Conservation (phyloP, 2,797 vertebrate species). For the Eupleurogrammus muticus region DNA sequence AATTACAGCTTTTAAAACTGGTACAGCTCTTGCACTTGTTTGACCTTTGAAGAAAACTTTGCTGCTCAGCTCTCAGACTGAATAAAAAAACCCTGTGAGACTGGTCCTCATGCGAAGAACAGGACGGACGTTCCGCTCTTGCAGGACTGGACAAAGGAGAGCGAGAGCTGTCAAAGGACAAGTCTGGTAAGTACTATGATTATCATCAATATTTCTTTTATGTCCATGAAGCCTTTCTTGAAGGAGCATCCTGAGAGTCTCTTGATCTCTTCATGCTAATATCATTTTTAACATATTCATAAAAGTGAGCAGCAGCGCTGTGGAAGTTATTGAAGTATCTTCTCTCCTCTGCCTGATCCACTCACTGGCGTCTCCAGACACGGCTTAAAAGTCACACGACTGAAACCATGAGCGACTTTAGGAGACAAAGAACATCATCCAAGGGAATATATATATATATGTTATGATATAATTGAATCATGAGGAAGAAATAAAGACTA, state of each 20-base stretch:
- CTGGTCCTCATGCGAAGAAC: constrained; percentile 14
- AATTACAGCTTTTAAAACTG: background rate
- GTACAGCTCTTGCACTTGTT: constrained; percentile 18
- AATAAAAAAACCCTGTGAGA: too few relatives aligned
- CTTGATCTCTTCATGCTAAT: background rate
- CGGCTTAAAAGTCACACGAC: too few relatives aligned
- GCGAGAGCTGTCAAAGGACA: constrained; percentile 8
- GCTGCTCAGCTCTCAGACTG: constrained; percentile 2
- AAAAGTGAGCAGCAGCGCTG: background rate
- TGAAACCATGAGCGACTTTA: background rate
- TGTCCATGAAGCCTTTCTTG: background rate
- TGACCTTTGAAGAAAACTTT: constrained; percentile 10
- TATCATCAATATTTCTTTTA: background rate
- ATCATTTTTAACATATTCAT: background rate
- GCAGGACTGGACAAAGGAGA: background rate
- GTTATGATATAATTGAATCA: too few relatives aligned
- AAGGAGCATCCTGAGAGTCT: background rate
- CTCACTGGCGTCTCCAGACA: background rate
- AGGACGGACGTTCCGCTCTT: constrained; percentile 14
- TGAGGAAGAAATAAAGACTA: too few relatives aligned
- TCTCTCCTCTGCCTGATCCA: constrained; percentile 10
- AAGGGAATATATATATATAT: background rate
- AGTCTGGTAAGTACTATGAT: background rate
- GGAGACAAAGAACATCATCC: background rate
- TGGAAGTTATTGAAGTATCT: constrained; percentile 5